phyloP scores from a whole-genome alignment of 2,797 vertebrate genomes.

The Dipus sagitta region DNA sequence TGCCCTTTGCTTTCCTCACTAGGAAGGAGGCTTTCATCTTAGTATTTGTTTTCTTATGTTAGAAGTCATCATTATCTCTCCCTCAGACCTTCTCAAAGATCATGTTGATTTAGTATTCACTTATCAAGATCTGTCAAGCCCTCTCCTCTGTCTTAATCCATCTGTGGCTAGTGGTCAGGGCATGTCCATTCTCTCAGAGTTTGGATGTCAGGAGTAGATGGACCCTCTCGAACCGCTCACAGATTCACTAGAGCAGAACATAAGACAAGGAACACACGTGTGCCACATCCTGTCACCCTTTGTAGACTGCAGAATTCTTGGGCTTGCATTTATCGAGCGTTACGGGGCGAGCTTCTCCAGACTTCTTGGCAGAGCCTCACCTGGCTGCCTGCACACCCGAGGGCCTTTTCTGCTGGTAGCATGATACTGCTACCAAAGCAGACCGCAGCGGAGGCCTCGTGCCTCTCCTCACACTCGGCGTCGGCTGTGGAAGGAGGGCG shows the following conservation, averaged over 20 bases:
- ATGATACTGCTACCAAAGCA: neutral
- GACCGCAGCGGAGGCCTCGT: neutral
- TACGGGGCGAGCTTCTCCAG: neutral
- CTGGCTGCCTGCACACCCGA: neutral
- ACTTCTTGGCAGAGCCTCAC: neutral
- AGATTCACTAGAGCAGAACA: neutral
- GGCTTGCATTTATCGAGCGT: neutral
- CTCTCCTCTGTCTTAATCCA: neutral
- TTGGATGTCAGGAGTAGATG: neutral
- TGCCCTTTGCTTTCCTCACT: neutral
- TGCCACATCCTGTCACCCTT: neutral
- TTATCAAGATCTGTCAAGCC: neutral
- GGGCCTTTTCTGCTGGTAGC: neutral
- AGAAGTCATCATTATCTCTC: slow-evolving; percentile 9
- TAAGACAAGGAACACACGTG: neutral
- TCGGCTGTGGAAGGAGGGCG: neutral
- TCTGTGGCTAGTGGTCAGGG: neutral
- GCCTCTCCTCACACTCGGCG: neutral
- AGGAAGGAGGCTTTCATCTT: neutral
- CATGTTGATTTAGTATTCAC: neutral
- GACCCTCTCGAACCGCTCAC: neutral
- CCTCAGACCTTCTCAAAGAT: neutral
- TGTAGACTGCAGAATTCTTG: too few species aligned
- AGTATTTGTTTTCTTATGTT: neutral
- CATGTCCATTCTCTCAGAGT: neutral